Percentiles rank a stretch among this genome's conserved stretches.
These are phyloP conservation scores for Intellagama lesueurii DNA, from an alignment of 2,797 vertebrate genomes.

Conservation along the genomic window DNA sequence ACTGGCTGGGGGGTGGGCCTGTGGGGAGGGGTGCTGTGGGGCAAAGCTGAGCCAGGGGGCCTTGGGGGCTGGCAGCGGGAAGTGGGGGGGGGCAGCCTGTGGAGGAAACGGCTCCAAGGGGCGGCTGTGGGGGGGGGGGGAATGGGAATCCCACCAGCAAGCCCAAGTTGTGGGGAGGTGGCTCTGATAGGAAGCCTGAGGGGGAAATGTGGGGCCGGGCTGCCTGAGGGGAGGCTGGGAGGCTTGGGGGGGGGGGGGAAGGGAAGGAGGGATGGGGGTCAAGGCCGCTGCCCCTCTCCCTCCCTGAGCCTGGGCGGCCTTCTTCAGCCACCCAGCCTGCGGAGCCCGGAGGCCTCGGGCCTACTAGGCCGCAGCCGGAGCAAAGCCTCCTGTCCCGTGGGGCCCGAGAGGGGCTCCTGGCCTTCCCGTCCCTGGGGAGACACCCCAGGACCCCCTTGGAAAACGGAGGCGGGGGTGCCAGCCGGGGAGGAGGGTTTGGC, in stretches of 20 bases:
- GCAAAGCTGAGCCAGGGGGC: not conserved
- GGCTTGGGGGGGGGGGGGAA: too few species aligned
- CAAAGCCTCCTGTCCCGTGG: not conserved
- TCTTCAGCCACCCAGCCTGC: too few species aligned
- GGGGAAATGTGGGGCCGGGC: not conserved
- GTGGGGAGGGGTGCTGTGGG: not conserved
- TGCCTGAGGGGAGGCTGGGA: too few species aligned
- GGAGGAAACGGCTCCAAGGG: not conserved
- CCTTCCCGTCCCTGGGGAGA: not conserved
- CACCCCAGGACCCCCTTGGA: not conserved
- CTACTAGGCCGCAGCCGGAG: not conserved
- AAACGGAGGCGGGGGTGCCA: not conserved
- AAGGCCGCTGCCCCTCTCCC: not conserved
- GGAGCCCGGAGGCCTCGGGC: not conserved
- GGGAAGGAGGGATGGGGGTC: not conserved
- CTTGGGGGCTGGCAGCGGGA: not conserved
- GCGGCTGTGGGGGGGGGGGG: too few species aligned
- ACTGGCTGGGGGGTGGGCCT: not conserved
- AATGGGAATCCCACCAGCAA: too few species aligned
- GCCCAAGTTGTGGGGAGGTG: not conserved
- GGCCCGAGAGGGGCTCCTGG: too few species aligned
- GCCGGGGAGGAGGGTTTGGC: not conserved
- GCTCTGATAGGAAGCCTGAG: not conserved
- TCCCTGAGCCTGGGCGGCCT: not conserved
- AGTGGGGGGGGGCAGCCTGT: not conserved